These are phyloP conservation scores for Notothenia rossii DNA, from an alignment of 2,113 vertebrate species.

Conservation along the genomic window DNA sequence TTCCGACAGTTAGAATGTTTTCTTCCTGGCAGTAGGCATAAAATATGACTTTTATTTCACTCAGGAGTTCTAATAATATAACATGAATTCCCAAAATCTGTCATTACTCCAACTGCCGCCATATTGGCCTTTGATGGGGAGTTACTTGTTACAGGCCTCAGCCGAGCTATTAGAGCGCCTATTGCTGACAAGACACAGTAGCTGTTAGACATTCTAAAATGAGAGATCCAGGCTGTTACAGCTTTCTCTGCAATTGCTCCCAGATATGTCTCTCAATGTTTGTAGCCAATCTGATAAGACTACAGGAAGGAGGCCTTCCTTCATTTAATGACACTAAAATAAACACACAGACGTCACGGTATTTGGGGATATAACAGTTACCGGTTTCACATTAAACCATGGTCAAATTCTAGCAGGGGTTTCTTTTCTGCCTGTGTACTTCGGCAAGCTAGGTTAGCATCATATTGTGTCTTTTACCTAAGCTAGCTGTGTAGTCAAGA, in stretches of 20 bases:
- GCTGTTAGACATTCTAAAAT: conserved; percentile 7
- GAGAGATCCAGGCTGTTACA: conserved; percentile 9
- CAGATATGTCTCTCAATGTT: conserved; percentile 41
- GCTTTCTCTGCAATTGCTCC: conserved; percentile 48
- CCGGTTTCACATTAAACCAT: too few species aligned
- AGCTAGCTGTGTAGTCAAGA: too few species aligned
- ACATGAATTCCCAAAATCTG: neutral
- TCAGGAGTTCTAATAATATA: too few species aligned
- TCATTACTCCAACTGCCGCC: neutral
- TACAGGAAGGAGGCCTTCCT: neutral
- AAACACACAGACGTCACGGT: neutral
- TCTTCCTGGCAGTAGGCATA: too few species aligned
- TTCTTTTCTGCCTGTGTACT: too few species aligned
- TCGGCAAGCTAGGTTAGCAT: too few species aligned
- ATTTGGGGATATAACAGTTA: too few species aligned
- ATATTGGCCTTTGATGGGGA: neutral
- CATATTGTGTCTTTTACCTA: too few species aligned
- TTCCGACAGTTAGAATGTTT: too few species aligned
- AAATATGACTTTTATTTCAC: too few species aligned
- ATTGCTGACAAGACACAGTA: neutral
- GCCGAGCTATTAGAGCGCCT: neutral
- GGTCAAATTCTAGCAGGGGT: too few species aligned
- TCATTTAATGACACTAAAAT: conserved; percentile 5
- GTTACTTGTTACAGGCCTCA: neutral
- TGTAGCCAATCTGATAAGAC: conserved; percentile 14